Conservation (phyloP, 2,888 invertebrate genomes). For the Anodontia alba region DNA sequence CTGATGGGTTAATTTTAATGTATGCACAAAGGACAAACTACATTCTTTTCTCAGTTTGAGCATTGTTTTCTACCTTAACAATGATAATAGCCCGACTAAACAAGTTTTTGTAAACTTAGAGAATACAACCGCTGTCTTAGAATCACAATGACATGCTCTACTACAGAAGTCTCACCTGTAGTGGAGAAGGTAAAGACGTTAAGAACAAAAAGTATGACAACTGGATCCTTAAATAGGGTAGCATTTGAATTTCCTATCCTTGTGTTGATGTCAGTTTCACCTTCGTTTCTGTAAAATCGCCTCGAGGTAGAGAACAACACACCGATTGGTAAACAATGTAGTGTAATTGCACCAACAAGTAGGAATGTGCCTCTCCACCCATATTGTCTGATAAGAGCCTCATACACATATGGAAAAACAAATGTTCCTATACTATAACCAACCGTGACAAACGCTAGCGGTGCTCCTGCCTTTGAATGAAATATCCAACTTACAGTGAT, state of each 20-base stretch:
- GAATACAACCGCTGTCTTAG: no score
- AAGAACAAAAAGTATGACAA: slow-evolving; percentile 12
- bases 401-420: slow-evolving; percentile 31
- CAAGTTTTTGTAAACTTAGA: no score
- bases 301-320: slow-evolving; percentile 5
- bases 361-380: slow-evolving; percentile 42
- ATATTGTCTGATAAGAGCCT: slow-evolving; percentile 35
- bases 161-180: no score
- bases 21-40: no score
- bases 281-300: background rate
- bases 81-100: no score
- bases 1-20: no score
- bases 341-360: slow-evolving; percentile 19
- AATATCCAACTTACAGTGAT: slow-evolving; percentile 26
- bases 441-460: slow-evolving; percentile 26
- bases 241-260: background rate
- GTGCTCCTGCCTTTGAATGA: slow-evolving; percentile 19
- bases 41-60: no score
- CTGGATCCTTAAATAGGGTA: slow-evolving; percentile 13
- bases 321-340: slow-evolving; percentile 34
- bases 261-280: background rate
- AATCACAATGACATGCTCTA: no score
- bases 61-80: no score
- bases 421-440: slow-evolving; percentile 38
- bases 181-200: background rate